These are phyloP conservation scores for Ictidomys tridecemlineatus DNA, from an alignment of 2,113 vertebrate genomes.

Conservation along the genomic window DNA sequence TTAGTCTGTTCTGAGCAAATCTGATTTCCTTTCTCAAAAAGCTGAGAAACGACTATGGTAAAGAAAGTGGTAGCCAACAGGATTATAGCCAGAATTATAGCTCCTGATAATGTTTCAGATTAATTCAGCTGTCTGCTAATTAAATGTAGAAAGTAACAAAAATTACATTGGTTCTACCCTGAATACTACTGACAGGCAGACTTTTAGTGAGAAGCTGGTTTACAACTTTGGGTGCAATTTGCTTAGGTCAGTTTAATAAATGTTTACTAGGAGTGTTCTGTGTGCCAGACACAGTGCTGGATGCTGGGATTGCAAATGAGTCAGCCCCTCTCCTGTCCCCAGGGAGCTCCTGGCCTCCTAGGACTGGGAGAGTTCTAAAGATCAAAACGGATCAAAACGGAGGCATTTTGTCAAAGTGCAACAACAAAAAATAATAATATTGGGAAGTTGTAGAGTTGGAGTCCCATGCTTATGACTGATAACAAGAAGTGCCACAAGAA, in stretches of 20 bases:
- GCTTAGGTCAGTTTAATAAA: neutral
- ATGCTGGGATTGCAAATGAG: neutral
- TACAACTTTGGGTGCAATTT: neutral
- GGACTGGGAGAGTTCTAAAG: too few relatives aligned
- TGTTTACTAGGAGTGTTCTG: neutral
- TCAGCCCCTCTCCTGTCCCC: neutral
- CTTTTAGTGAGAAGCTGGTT: neutral
- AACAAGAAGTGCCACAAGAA: neutral
- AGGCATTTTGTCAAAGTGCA: neutral
- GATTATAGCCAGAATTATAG: neutral
- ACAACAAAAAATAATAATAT: neutral
- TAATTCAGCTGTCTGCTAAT: conserved; percentile 26
- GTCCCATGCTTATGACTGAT: too few relatives aligned
- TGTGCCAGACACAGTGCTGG: neutral
- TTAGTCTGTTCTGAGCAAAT: conserved; percentile 33
- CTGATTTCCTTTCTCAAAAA: neutral
- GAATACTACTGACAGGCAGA: neutral
- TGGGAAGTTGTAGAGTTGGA: too few relatives aligned
- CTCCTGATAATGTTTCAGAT: neutral
- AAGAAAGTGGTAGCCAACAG: neutral
- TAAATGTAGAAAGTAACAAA: conserved; percentile 46
- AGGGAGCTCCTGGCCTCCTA: neutral
- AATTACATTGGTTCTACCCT: neutral
- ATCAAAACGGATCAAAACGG: neutral
- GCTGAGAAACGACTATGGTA: neutral